Evolutionary conservation across 30 jellyfish, hydroid and myxozoan genomes (phyloP).

Genomic region (Aurelia aurita complex sp. Pacific): DNA sequence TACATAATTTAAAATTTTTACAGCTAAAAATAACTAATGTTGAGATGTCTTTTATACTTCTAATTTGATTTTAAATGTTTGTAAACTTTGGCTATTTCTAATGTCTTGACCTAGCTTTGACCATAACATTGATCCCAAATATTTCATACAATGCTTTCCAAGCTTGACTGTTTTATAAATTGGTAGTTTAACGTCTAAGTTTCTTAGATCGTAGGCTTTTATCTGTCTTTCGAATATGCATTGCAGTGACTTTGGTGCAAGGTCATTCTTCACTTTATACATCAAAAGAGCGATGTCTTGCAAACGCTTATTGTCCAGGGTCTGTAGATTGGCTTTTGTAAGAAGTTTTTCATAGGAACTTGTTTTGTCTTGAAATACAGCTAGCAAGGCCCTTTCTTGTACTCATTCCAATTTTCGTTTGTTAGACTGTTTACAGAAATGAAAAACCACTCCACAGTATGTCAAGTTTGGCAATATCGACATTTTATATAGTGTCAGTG

Average conservation of each 20-base stretch:
- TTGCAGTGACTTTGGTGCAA: too few relatives aligned
- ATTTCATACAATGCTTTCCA: slow-evolving; percentile 8
- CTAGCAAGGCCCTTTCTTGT: slow-evolving; percentile 27
- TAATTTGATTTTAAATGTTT: too few relatives aligned
- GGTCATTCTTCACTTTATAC: too few relatives aligned
- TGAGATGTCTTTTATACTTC: too few relatives aligned
- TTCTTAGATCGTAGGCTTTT: background rate
- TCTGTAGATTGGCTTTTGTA: slow-evolving; percentile 11
- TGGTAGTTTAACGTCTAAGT: slow-evolving; percentile 17
- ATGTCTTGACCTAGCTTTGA: too few relatives aligned
- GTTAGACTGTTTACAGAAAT: slow-evolving; percentile 19
- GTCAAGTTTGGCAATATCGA: slow-evolving; percentile 17
- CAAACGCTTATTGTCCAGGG: slow-evolving; percentile 11
- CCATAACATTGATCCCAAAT: background rate
- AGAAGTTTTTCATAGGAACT: slow-evolving; percentile 34
- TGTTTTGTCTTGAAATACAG: slow-evolving; percentile 13
- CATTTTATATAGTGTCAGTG: background rate
- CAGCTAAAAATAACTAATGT: too few relatives aligned
- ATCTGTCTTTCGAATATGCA: background rate
- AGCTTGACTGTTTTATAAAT: slow-evolving; percentile 8
- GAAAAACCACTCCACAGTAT: slow-evolving; percentile 13
- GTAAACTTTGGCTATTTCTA: too few relatives aligned
- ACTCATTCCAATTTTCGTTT: slow-evolving; percentile 7
- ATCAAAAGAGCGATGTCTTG: too few relatives aligned
- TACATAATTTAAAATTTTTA: too few relatives aligned